These are phyloP conservation scores for Kryptolebias marmoratus DNA, from an alignment of 2,113 vertebrate genomes.

Conservation along the genomic window DNA sequence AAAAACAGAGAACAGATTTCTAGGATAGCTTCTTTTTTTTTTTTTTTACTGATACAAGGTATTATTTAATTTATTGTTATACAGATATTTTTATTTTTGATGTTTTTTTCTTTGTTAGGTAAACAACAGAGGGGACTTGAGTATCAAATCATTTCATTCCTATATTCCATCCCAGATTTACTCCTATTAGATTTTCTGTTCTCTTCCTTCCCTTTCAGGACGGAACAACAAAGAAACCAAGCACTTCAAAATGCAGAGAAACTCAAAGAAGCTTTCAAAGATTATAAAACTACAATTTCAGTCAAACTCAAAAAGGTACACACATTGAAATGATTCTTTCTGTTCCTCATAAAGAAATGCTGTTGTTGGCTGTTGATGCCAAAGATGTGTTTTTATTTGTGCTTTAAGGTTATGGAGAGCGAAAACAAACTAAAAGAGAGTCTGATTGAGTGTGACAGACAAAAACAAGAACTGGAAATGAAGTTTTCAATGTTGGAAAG, in stretches of 20 bases:
- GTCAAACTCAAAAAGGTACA: constrained; percentile 86
- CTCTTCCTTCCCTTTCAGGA: constrained; percentile 75
- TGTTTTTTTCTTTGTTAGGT: too few relatives aligned
- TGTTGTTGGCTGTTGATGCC: background rate
- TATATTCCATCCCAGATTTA: too few relatives aligned
- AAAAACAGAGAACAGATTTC: too few relatives aligned
- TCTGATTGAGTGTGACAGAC: constrained; percentile 82
- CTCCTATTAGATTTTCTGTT: background rate
- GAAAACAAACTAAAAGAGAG: constrained; percentile 82
- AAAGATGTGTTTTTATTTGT: background rate
- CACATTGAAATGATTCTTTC: background rate
- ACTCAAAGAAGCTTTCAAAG: constrained; percentile 87
- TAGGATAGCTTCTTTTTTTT: too few relatives aligned
- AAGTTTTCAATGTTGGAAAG: constrained; percentile 81
- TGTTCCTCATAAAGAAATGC: background rate
- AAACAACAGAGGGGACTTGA: background rate
- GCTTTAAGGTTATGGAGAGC: constrained; percentile 85
- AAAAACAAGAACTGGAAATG: constrained; percentile 83
- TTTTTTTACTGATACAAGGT: too few relatives aligned
- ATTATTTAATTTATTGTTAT: too few relatives aligned
- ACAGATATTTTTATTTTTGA: too few relatives aligned
- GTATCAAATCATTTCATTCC: background rate
- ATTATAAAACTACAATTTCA: constrained; percentile 85
- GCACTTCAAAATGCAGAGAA: constrained; percentile 88
- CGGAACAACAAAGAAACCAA: constrained; percentile 92